phyloP scores from a whole-genome alignment of 2,113 vertebrate species.

The Tetrao urogallus region DNA sequence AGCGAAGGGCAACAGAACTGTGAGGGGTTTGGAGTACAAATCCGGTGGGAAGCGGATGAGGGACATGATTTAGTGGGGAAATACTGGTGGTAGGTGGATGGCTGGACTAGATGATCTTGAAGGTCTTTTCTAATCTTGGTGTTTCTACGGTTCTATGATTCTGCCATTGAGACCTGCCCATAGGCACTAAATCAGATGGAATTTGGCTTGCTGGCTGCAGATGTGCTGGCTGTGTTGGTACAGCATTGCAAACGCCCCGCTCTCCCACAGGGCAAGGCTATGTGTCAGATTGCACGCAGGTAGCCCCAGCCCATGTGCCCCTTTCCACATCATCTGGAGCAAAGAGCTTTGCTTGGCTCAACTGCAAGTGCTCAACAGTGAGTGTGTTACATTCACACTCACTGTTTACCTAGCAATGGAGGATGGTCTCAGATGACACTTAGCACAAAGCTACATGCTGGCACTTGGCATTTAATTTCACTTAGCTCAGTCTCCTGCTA shows the following conservation, averaged over 20 bases:
- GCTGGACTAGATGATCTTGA: too few relatives aligned
- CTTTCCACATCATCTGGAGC: neutral
- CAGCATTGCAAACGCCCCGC: accelerated
- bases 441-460: neutral
- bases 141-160: neutral
- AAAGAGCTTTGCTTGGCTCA: neutral
- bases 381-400: accelerated
- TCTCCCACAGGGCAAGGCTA: neutral
- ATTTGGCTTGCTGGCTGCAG: neutral
- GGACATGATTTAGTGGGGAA: too few relatives aligned
- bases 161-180: neutral
- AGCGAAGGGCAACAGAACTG: too few relatives aligned
- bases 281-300: neutral
- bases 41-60: too few relatives aligned
- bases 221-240: neutral
- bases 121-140: too few relatives aligned
- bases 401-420: neutral
- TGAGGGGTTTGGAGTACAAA: too few relatives aligned
- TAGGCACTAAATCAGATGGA: neutral
- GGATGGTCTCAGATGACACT: conserved; percentile 2
- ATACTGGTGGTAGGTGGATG: too few relatives aligned
- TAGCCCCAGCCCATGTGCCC: neutral
- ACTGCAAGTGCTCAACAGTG: neutral
- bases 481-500: neutral
- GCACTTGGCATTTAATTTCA: neutral